Conservation (phyloP, 2,113 vertebrate species). For the Plestiodon gilberti region DNA sequence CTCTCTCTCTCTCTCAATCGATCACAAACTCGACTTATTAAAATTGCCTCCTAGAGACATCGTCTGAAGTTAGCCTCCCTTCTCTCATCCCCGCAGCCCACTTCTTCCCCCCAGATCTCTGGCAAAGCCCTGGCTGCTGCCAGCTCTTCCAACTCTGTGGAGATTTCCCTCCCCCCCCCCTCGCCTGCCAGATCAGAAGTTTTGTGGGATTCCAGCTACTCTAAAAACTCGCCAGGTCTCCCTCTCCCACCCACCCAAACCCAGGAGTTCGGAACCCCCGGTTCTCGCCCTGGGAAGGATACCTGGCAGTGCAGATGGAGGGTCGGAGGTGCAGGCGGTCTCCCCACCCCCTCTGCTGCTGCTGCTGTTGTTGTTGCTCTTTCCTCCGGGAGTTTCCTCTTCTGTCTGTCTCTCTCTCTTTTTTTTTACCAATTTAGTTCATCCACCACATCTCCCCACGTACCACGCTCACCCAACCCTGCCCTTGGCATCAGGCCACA, state of each 20-base stretch:
- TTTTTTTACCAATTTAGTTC: background rate
- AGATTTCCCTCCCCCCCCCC: background rate
- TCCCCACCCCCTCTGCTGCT: background rate
- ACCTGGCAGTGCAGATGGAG: background rate
- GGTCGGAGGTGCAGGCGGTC: background rate
- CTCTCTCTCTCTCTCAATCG: background rate
- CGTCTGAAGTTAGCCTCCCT: no score
- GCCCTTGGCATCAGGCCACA: constrained; percentile 27
- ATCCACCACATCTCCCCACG: background rate
- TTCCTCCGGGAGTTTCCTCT: background rate
- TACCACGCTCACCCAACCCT: constrained; percentile 5
- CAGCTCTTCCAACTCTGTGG: background rate
- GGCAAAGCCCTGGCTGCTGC: no score
- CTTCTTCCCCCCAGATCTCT: background rate
- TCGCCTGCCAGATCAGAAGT: background rate
- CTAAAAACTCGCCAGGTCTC: background rate
- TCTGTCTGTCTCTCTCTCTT: background rate
- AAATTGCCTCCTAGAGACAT: no score
- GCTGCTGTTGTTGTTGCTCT: background rate
- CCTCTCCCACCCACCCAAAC: background rate
- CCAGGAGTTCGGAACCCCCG: background rate
- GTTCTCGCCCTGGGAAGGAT: background rate
- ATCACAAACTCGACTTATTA: no score
- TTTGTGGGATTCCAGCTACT: background rate
- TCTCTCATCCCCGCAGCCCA: background rate